Evolutionary conservation across 1,140 invertebrate species (phyloP), one percentile per base, ranked within the genome.

Genomic region (Pogonomyrmex californicus): DNA sequence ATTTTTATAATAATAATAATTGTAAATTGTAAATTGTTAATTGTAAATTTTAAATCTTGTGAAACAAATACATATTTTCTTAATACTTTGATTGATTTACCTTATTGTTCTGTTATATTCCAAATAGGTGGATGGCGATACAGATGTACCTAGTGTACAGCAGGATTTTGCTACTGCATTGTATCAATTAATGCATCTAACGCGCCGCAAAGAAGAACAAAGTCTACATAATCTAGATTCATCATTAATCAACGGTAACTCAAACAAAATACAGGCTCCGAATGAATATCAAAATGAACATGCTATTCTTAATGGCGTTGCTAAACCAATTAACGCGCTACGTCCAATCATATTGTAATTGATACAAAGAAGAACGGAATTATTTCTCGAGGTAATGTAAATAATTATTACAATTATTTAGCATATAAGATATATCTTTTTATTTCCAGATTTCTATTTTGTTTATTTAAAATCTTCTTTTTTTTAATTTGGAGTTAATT

Each of bases 91-190:
- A 23, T 23, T 23, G 23, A 23, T 23, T 23, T 23, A 23, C 23
- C 23, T 23, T 23, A 23, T 23, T 23, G 23, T 23, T 23, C 23
- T 54, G 23, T 85, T 76, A 47, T 65, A 0, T 70, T 49, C 38
- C 3, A 7, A 33, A 36, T 6, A 98, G 97, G 96, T 98, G 10
- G 97, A 98, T 91, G 98, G 98, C 0, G 97, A 98, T 91, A 98
- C 97, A 0, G 97, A 98, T 88, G 96, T 97, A 9, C 93, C 96
- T 2, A 96, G 96, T n/a, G 97, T 98, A 0, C 97, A 98, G 91
- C 96, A 97, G 12, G 97, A 98, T 89, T 98, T 98, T 92, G 96
- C 96, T 12, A 95, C 96, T n/a, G 96, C 97, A 0, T 95, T 98
- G 30, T 95, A 96, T 60, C 96, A 97, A 90, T 95, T 97, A 85